These are phyloP conservation scores for Alethe diademata DNA, from an alignment of 2,113 vertebrate genomes.

Conservation along the genomic window DNA sequence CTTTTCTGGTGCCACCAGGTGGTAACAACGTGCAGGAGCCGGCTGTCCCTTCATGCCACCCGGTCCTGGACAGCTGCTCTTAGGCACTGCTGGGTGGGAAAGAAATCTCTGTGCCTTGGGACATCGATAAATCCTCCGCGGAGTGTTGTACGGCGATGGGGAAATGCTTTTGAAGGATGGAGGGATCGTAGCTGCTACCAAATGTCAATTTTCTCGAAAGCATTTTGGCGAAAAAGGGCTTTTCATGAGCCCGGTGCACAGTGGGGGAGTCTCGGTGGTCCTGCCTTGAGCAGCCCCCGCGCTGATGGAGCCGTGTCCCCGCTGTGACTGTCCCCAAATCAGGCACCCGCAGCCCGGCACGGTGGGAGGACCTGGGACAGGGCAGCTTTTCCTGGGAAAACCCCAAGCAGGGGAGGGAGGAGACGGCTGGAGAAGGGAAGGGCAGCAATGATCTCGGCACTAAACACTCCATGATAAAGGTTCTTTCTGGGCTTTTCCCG, in stretches of 20 bases:
- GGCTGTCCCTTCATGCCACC: background rate
- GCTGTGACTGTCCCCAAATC: fast-evolving
- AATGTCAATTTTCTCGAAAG: background rate
- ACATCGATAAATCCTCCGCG: background rate
- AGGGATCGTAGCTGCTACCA: background rate
- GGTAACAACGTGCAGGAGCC: conserved; percentile 1
- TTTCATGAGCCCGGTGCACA: fast-evolving
- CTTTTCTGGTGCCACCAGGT: conserved; percentile 60
- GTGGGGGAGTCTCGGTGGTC: fast-evolving
- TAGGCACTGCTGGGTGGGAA: background rate
- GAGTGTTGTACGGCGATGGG: fast-evolving
- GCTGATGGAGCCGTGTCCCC: fast-evolving
- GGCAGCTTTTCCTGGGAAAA: background rate
- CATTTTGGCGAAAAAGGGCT: background rate
- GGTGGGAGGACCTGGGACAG: fast-evolving
- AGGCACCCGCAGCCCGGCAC: background rate
- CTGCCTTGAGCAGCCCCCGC: fast-evolving
- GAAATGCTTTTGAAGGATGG: background rate
- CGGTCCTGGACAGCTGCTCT: background rate
- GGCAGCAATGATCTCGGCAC: conserved; percentile 24
- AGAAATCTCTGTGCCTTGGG: background rate
- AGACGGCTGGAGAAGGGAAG: background rate
- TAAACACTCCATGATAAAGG: background rate
- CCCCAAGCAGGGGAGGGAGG: background rate
- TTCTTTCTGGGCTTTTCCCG: background rate